Conservation (phyloP, 2,113 vertebrate species). For the Paedocypris sp. region DNA sequence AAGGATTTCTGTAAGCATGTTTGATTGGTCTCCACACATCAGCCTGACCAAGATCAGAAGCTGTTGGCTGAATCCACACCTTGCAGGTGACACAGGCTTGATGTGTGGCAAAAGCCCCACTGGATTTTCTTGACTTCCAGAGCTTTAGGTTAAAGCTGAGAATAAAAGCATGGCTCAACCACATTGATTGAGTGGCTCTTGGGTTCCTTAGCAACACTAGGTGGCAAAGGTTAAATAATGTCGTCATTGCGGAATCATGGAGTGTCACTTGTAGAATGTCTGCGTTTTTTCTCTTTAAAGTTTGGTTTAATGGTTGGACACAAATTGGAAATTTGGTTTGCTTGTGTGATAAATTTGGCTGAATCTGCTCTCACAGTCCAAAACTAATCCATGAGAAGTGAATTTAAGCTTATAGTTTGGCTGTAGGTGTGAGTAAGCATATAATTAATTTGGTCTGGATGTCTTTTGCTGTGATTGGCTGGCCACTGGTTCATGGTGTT, state of each 20-base stretch:
- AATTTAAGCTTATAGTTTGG: no score
- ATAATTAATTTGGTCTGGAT: no score
- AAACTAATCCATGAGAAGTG: no score
- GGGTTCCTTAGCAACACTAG: conserved; percentile 55
- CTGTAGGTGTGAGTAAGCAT: no score
- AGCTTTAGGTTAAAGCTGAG: conserved; percentile 38
- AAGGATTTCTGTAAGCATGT: neutral
- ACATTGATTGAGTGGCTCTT: conserved; percentile 49
- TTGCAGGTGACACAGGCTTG: neutral
- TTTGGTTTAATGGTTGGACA: neutral
- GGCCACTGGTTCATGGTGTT: no score
- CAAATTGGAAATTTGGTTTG: no score
- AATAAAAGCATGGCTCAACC: conserved; percentile 15
- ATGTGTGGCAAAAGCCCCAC: neutral
- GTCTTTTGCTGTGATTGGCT: no score
- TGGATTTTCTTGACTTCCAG: no score
- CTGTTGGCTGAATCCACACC: neutral
- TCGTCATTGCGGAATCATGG: conserved; percentile 44
- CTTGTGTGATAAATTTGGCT: no score
- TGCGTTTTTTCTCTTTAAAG: no score
- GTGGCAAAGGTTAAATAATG: conserved; percentile 55
- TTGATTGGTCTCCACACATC: neutral
- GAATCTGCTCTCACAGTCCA: no score
- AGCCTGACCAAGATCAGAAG: neutral
- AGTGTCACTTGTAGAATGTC: conserved; percentile 29